Conservation (phyloP, 2,797 vertebrate genomes). For the Heterohyrax brucei region DNA sequence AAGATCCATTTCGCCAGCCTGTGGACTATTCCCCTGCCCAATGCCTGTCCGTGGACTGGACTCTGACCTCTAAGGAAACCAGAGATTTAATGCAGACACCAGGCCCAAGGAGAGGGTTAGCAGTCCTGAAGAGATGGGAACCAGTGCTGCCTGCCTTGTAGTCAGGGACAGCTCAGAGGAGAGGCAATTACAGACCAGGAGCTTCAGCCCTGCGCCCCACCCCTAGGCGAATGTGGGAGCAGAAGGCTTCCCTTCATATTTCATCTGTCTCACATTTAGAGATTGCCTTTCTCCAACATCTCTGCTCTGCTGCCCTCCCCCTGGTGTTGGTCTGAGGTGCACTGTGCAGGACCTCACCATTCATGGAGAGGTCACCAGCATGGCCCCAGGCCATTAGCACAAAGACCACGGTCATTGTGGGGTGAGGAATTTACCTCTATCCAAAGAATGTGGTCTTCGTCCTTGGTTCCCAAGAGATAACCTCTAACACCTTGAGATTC, state of each 20-base stretch:
- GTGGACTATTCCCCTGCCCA: not conserved
- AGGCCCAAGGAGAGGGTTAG: not conserved
- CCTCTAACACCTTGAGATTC: not conserved
- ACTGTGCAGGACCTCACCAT: rapidly evolving
- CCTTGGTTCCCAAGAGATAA: not conserved
- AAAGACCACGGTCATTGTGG: rapidly evolving
- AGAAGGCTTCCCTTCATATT: rapidly evolving
- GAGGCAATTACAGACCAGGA: not conserved
- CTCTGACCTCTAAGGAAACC: not conserved
- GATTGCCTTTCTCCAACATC: not conserved
- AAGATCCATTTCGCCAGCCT: not conserved
- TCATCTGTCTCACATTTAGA: not conserved
- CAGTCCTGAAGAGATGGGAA: not conserved
- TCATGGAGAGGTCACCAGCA: not conserved
- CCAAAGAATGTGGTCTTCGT: no score
- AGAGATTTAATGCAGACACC: not conserved
- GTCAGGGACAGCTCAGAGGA: not conserved
- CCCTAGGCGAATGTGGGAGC: rapidly evolving
- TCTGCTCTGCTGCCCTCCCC: not conserved
- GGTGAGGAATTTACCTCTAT: no score
- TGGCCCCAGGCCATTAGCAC: not conserved
- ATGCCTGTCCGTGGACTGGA: not conserved
- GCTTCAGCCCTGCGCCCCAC: not conserved
- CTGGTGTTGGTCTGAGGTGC: not conserved
- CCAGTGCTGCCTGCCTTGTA: no score